These are phyloP conservation scores for Eudorcas thomsonii DNA, from an alignment of 2,113 vertebrate genomes.

Conservation along the genomic window DNA sequence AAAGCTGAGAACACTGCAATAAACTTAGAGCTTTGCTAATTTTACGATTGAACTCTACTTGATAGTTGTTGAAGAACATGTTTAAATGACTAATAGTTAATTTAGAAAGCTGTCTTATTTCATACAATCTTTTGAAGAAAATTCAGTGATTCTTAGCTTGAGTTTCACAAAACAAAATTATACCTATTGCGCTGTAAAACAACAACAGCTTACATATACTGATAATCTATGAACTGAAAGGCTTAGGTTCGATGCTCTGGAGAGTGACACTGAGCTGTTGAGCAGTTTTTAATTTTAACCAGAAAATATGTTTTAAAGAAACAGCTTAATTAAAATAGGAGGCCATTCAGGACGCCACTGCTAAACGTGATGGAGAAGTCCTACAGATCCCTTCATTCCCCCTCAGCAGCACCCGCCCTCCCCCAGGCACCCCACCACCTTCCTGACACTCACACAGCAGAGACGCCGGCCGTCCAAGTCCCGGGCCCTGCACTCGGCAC, in stretches of 20 bases:
- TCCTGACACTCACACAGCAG: background rate
- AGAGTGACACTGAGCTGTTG: background rate
- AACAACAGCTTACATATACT: background rate
- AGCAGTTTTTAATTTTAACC: background rate
- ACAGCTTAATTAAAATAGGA: background rate
- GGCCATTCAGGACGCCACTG: background rate
- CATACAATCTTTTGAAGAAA: background rate
- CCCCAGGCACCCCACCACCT: accelerated
- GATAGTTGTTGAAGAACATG: background rate
- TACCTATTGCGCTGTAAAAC: background rate
- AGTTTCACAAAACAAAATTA: background rate
- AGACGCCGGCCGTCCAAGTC: background rate
- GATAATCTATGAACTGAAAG: background rate
- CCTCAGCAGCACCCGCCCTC: background rate
- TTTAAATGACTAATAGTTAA: background rate
- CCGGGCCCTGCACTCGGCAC: background rate
- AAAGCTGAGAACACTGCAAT: background rate
- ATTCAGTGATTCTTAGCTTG: background rate
- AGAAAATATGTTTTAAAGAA: conserved; percentile 4
- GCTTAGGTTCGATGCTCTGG: background rate
- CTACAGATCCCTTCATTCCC: background rate
- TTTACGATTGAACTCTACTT: background rate
- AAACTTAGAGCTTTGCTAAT: background rate
- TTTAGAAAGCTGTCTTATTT: background rate
- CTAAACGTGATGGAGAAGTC: background rate